Evolutionary conservation across 2,113 vertebrate species (phyloP).

Genomic region (Microcebus tavaratra): DNA sequence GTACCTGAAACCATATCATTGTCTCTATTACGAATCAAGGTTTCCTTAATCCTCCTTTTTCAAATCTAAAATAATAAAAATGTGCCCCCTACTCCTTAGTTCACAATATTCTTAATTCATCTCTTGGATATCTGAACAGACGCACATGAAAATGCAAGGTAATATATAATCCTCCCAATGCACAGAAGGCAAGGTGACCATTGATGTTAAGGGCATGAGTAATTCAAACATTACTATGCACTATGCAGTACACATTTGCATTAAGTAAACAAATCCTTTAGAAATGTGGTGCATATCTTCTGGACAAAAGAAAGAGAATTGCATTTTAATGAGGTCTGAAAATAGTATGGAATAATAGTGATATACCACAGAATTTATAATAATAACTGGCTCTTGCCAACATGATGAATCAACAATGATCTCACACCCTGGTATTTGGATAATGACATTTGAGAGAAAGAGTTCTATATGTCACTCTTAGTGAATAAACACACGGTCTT

Average conservation of each 20-base stretch:
- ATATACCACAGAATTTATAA: not conserved
- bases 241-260: not conserved
- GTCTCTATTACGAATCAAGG: not conserved
- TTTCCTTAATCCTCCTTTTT: not conserved
- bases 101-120: not conserved
- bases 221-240: not conserved
- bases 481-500: conserved; percentile 56
- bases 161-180: not conserved
- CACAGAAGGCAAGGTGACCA: not conserved
- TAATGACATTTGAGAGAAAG: conserved; percentile 8
- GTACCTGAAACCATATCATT: not conserved
- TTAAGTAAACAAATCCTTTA: not conserved
- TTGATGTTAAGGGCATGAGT: not conserved
- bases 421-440: not conserved
- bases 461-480: not conserved
- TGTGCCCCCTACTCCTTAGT: not conserved
- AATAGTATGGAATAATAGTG: not conserved
- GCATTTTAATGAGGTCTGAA: not conserved
- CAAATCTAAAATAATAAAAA: conserved; percentile 7
- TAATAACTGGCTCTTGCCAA: not conserved
- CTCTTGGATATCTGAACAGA: not conserved
- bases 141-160: not conserved
- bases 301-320: not conserved
- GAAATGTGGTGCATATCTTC: not conserved
- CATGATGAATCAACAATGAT: not conserved